phyloP scores from a whole-genome alignment of 2,797 vertebrate genomes.

The Moxostoma hubbsi region DNA sequence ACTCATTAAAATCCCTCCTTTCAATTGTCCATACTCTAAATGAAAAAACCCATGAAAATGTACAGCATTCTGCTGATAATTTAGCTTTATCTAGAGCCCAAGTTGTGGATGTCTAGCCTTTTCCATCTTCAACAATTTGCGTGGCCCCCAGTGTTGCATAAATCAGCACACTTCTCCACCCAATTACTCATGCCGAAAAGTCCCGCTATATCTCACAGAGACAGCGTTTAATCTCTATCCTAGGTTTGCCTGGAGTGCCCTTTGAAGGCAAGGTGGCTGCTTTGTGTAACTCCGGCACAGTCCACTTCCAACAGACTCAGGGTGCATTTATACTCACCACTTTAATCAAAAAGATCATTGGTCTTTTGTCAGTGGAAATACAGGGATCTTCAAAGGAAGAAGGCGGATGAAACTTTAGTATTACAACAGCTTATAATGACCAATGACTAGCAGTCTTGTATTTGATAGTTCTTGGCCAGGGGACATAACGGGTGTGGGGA shows the following conservation, averaged over 20 bases:
- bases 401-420: constrained; percentile 22
- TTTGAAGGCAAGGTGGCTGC: constrained; percentile 63
- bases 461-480: constrained; percentile 12
- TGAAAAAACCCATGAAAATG: constrained; percentile 46
- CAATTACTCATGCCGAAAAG: constrained; percentile 65
- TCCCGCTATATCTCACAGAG: constrained; percentile 64
- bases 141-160: constrained; percentile 60
- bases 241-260: constrained; percentile 56
- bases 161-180: constrained; percentile 61
- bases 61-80: constrained; percentile 51
- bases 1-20: constrained; percentile 24
- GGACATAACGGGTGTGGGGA: neutral
- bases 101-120: constrained; percentile 44
- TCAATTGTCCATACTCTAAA: constrained; percentile 32
- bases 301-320: constrained; percentile 50
- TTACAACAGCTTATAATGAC: constrained; percentile 27
- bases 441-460: constrained; percentile 16
- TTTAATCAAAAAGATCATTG: constrained; percentile 35
- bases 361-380: constrained; percentile 30
- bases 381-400: constrained; percentile 18
- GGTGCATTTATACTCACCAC: constrained; percentile 42
- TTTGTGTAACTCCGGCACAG: constrained; percentile 59
- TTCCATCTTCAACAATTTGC: constrained; percentile 58
- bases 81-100: constrained; percentile 47
- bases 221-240: constrained; percentile 64